phyloP scores from a whole-genome alignment of 2,113 vertebrate species.

The Apistogramma diplotaenia region DNA sequence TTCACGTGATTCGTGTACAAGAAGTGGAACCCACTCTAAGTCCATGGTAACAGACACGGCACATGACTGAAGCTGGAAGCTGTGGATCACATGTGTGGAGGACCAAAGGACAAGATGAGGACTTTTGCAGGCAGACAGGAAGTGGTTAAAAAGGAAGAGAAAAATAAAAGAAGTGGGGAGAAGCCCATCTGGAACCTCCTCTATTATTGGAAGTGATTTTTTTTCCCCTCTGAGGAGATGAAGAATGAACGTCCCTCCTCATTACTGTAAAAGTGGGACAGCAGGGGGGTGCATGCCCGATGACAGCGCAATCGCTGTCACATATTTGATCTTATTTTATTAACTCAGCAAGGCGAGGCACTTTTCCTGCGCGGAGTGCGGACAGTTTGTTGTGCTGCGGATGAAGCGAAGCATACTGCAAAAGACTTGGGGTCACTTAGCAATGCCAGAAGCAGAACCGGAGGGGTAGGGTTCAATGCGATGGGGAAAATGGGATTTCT shows the following conservation, averaged over 20 bases:
- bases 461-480: neutral
- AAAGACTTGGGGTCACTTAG: neutral
- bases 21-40: conserved; percentile 9
- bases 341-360: neutral
- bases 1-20: conserved; percentile 30
- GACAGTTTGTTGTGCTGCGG: neutral
- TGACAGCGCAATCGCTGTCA: conserved; percentile 20
- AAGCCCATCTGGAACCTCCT: conserved; percentile 9
- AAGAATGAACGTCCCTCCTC: conserved; percentile 17
- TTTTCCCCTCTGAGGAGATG: conserved; percentile 9
- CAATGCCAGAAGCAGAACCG: neutral
- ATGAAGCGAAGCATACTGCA: conserved; percentile 9
- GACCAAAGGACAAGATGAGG: neutral
- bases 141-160: neutral
- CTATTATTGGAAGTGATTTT: conserved; percentile 31
- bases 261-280: conserved; percentile 28
- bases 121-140: neutral
- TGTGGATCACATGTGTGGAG: neutral
- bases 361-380: neutral
- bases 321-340: conserved; percentile 19
- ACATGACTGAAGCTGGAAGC: neutral
- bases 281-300: neutral
- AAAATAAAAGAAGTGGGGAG: neutral
- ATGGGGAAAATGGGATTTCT: neutral
- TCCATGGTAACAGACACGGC: neutral